Evolutionary conservation across 1,140 invertebrate genomes (phyloP).

Genomic region (Whitmania pigra): DNA sequence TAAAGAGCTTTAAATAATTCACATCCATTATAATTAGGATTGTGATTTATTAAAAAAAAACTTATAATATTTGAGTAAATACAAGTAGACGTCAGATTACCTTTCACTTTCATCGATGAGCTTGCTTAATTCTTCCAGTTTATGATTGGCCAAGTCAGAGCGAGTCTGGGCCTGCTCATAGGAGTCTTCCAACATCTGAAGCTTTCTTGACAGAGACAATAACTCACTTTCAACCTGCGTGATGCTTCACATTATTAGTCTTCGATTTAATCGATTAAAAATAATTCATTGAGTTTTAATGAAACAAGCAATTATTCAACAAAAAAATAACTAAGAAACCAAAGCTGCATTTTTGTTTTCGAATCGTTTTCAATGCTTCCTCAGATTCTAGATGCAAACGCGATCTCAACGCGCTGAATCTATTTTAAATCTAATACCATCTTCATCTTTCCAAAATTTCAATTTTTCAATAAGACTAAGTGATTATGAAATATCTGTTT

Average conservation of each 20-base stretch:
- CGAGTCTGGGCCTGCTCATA: constrained; percentile 94
- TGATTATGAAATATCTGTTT: constrained; percentile 16
- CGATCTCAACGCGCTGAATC: too few relatives aligned
- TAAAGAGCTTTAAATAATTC: neutral
- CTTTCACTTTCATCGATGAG: constrained; percentile 99
- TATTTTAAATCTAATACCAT: too few relatives aligned
- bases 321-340: too few relatives aligned
- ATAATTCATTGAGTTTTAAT: too few relatives aligned
- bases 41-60: neutral
- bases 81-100: constrained; percentile 49
- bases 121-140: constrained; percentile 94
- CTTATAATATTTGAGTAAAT: neutral
- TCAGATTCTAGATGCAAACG: too few relatives aligned
- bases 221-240: constrained; percentile 95
- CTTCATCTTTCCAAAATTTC: too few relatives aligned
- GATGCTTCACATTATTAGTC: constrained; percentile 19
- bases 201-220: constrained; percentile 89
- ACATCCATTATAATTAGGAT: neutral
- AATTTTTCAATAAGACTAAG: too few relatives aligned
- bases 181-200: constrained; percentile 95
- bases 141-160: constrained; percentile 84
- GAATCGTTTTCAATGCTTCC: too few relatives aligned
- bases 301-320: too few relatives aligned
- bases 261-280: too few relatives aligned
- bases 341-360: too few relatives aligned